Evolutionary conservation across 1,140 invertebrate genomes (phyloP).

Genomic region (Listronotus oregonensis): DNA sequence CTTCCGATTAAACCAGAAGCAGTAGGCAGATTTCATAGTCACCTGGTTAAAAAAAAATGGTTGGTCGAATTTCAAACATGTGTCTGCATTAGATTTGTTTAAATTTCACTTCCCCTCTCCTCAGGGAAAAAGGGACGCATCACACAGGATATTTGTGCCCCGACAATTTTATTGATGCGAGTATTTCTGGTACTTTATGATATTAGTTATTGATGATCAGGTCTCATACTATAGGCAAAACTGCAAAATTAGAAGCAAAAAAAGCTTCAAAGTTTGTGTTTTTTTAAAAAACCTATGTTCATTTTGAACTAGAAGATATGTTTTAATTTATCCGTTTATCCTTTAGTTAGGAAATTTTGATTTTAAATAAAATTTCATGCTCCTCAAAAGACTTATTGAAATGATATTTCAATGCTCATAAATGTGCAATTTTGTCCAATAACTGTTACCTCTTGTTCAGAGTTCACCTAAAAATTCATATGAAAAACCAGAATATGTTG

Average conservation of each 20-base stretch:
- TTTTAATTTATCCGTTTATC: not conserved
- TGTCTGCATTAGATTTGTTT: too few species aligned
- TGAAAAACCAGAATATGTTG: too few species aligned
- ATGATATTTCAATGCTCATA: not conserved
- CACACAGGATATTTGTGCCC: too few species aligned
- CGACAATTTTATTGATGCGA: too few species aligned
- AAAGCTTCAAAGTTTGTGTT: not conserved
- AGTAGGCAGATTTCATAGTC: too few species aligned
- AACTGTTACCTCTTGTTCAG: conserved; percentile 2
- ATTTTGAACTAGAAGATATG: not conserved
- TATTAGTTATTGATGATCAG: too few species aligned
- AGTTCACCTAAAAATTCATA: not conserved
- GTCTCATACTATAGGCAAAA: not conserved
- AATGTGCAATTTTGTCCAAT: conserved; percentile 15
- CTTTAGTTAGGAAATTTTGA: not conserved
- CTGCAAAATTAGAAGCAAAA: not conserved
- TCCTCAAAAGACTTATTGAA: not conserved
- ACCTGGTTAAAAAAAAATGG: too few species aligned
- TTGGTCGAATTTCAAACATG: too few species aligned
- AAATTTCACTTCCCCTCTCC: too few species aligned
- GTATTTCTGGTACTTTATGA: too few species aligned
- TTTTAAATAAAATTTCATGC: not conserved
- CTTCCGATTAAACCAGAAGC: too few species aligned
- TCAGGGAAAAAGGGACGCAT: too few species aligned
- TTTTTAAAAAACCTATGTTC: not conserved